phyloP scores from a whole-genome alignment of 2,797 vertebrate genomes.

The Vultur gryphus region DNA sequence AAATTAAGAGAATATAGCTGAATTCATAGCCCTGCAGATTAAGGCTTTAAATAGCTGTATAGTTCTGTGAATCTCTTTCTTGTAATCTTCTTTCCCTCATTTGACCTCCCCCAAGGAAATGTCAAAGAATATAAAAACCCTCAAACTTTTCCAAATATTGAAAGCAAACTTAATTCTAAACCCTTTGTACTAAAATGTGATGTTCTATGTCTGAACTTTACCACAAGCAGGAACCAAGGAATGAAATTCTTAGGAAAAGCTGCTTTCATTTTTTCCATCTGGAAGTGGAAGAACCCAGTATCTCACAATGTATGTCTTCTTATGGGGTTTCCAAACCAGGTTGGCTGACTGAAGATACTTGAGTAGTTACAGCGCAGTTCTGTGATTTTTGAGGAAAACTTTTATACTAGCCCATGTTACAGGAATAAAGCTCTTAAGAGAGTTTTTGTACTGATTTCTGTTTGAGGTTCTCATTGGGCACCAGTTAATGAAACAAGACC shows the following conservation, averaged over 20 bases:
- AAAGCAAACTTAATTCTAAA: background rate
- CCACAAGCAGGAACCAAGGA: background rate
- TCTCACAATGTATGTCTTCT: background rate
- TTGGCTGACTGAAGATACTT: background rate
- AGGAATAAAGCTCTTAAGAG: background rate
- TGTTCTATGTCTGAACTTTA: background rate
- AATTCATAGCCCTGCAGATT: background rate
- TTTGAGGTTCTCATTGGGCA: background rate
- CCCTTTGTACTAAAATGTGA: background rate
- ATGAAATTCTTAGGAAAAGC: background rate
- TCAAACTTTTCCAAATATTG: background rate
- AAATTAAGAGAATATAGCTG: background rate
- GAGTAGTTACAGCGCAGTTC: background rate
- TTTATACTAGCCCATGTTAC: background rate
- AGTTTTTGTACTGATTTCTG: background rate
- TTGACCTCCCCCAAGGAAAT: background rate
- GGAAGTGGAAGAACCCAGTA: background rate
- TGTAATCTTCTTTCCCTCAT: background rate
- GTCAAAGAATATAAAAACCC: background rate
- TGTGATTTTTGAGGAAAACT: background rate
- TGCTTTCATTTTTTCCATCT: background rate
- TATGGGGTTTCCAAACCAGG: background rate
- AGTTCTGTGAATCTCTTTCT: background rate
- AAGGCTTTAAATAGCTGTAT: background rate
- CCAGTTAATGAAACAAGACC: background rate